phyloP scores from a whole-genome alignment of 2,113 vertebrate species.

The Erythrolamprus reginae region DNA sequence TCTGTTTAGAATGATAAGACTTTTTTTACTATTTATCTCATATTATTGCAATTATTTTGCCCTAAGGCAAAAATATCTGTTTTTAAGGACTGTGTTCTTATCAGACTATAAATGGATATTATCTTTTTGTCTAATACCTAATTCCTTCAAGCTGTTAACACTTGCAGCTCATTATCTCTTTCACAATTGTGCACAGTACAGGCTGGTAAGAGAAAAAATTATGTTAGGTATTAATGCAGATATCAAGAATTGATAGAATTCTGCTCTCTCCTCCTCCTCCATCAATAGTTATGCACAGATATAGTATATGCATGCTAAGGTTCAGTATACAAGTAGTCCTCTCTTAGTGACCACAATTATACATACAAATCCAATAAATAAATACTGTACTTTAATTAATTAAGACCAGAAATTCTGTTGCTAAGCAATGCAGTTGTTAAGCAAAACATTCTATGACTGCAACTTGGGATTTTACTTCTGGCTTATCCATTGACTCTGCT shows the following conservation, averaged over 20 bases:
- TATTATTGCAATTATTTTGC: constrained; percentile 11
- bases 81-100: background rate
- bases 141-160: background rate
- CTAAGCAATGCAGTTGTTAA: background rate
- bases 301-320: background rate
- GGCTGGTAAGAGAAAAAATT: background rate
- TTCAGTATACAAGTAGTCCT: background rate
- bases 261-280: background rate
- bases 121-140: background rate
- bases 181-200: background rate
- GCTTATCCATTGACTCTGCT: background rate
- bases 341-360: background rate
- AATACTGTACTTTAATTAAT: too few relatives aligned
- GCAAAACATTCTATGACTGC: background rate
- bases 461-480: background rate
- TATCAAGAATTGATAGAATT: background rate
- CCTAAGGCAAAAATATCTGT: background rate
- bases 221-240: background rate
- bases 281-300: background rate
- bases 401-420: background rate
- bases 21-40: background rate
- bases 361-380: too few relatives aligned
- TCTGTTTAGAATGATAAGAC: background rate
- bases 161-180: background rate
- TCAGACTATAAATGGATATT: constrained; percentile 2